Percentiles rank a stretch among this genome's conserved stretches.
Conservation (phyloP, 2,888 invertebrate genomes). For the Nineta flava region DNA sequence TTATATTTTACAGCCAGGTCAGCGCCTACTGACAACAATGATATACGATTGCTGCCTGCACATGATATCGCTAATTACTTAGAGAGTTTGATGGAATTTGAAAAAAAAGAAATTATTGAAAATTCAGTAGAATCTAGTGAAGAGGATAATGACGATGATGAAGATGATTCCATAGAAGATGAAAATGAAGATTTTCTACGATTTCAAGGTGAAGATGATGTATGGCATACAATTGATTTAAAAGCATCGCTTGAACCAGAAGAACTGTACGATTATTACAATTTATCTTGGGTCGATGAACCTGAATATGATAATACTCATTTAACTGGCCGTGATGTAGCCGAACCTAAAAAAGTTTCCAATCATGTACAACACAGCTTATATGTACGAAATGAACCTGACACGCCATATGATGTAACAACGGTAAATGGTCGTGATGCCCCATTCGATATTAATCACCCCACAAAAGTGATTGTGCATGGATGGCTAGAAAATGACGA, state of each 20-base stretch:
- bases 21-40: too few species aligned
- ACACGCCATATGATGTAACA: slow-evolving; percentile 9
- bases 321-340: too few species aligned
- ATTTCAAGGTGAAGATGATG: neutral
- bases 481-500: slow-evolving; percentile 21
- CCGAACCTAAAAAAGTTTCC: neutral
- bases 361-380: neutral
- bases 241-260: neutral
- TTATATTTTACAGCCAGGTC: too few species aligned
- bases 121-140: too few species aligned
- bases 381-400: neutral
- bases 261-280: neutral
- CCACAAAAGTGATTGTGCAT: slow-evolving; percentile 20
- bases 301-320: neutral
- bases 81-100: too few species aligned
- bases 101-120: too few species aligned
- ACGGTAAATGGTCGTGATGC: slow-evolving; percentile 12
- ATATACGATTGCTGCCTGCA: too few species aligned
- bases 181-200: too few species aligned
- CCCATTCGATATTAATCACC: slow-evolving; percentile 11
- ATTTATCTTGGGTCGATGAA: neutral
- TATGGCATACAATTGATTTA: neutral
- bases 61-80: too few species aligned
- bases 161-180: too few species aligned
- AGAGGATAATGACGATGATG: too few species aligned